These are phyloP conservation scores for Elgonia sp. DNA, from an alignment of 2,888 invertebrate species.

Conservation along the genomic window DNA sequence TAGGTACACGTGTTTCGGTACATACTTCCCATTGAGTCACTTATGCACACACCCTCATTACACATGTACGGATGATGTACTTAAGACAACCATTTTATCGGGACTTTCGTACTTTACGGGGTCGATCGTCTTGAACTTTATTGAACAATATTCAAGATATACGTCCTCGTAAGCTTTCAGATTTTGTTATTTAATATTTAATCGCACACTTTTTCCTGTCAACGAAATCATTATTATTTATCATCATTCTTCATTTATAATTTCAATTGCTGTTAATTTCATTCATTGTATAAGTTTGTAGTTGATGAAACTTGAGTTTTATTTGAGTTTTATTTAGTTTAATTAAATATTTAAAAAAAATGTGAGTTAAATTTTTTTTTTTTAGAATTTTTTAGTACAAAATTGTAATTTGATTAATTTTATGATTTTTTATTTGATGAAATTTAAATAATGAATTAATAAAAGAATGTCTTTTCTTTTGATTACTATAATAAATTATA, in stretches of 20 bases:
- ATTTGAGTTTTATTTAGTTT: too few relatives aligned
- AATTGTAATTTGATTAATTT: too few relatives aligned
- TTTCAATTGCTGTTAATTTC: too few relatives aligned
- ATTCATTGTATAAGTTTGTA: too few relatives aligned
- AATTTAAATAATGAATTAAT: too few relatives aligned
- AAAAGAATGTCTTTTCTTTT: too few relatives aligned
- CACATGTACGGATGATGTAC: slow-evolving; percentile 30
- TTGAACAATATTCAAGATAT: slow-evolving; percentile 26
- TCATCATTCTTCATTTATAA: background rate
- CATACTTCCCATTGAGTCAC: slow-evolving; percentile 52
- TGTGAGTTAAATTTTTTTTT: too few relatives aligned
- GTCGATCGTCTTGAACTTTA: slow-evolving; percentile 45
- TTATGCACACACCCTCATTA: slow-evolving; percentile 48
- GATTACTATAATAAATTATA: too few relatives aligned
- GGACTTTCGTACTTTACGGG: slow-evolving; percentile 27
- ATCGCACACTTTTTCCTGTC: background rate
- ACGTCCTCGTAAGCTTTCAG: background rate
- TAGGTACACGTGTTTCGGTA: slow-evolving; percentile 48
- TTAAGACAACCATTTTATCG: slow-evolving; percentile 38
- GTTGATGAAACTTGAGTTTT: too few relatives aligned
- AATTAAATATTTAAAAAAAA: too few relatives aligned
- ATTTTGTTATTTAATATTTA: background rate
- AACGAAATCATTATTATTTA: background rate
- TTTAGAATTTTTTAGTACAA: too few relatives aligned
- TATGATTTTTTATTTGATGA: too few relatives aligned